phyloP scores from a whole-genome alignment of 2,797 vertebrate genomes.

The Sebastiscus tertius region DNA sequence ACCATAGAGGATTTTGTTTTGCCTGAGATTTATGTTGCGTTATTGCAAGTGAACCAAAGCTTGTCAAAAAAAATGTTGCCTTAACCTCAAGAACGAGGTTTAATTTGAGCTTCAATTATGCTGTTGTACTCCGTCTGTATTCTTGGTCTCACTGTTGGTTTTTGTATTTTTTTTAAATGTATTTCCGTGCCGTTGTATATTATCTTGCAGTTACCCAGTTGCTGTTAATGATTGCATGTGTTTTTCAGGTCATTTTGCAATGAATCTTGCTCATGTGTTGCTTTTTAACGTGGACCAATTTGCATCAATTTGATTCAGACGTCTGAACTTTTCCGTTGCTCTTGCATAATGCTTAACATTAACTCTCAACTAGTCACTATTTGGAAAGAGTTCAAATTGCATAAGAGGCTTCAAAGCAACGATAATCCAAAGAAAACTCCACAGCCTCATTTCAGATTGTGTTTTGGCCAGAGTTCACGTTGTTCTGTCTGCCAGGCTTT shows the following conservation, averaged over 20 bases:
- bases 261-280: background rate
- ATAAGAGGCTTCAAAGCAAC: background rate
- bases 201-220: background rate
- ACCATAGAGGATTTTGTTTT: background rate
- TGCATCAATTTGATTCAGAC: background rate
- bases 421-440: background rate
- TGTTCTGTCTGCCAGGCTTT: background rate
- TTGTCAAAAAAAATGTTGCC: background rate
- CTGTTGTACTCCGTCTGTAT: background rate
- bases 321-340: background rate
- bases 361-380: background rate
- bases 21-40: background rate
- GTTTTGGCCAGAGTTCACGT: background rate
- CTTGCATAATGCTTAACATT: background rate
- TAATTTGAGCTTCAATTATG: background rate
- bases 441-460: background rate
- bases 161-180: background rate
- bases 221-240: constrained; percentile 9
- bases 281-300: background rate
- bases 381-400: background rate
- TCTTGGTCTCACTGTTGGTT: background rate
- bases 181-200: background rate
- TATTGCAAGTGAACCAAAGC: background rate
- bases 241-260: background rate
- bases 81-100: background rate